A percentile compares a stretch with the other conserved stretches of the same genome.
phyloP scores from a whole-genome alignment of 2,113 vertebrate genomes.

The Eubucco bourcierii region DNA sequence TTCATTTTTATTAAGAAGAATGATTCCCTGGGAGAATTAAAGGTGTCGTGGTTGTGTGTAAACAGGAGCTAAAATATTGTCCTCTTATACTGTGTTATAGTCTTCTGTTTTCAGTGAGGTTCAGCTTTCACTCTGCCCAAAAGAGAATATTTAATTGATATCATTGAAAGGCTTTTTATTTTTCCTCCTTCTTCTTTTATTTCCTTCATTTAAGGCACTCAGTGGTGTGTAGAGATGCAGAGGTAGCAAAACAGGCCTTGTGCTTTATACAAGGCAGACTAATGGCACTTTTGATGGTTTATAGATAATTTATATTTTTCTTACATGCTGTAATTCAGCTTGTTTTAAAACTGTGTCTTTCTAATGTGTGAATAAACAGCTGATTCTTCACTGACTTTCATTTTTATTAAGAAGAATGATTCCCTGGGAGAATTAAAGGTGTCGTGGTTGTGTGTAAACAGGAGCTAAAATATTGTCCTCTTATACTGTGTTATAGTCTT shows the following conservation, averaged over 20 bases:
- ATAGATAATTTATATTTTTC: background rate
- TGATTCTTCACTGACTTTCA: slow-evolving; percentile 40
- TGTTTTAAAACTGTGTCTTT: background rate
- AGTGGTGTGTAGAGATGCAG: slow-evolving; percentile 58
- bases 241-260: slow-evolving; percentile 59
- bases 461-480: slow-evolving; percentile 53
- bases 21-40: slow-evolving; percentile 44
- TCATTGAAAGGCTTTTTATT: slow-evolving; percentile 24
- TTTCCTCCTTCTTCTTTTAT: rapidly evolving
- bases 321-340: background rate
- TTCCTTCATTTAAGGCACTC: slow-evolving; percentile 63
- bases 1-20: slow-evolving; percentile 64
- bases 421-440: slow-evolving; percentile 35
- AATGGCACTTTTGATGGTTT: slow-evolving; percentile 71
- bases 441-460: slow-evolving; percentile 51
- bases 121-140: slow-evolving; percentile 58
- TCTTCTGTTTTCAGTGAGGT: slow-evolving; percentile 28
- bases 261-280: slow-evolving; percentile 70
- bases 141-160: slow-evolving; percentile 74
- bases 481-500: slow-evolving; percentile 1
- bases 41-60: slow-evolving; percentile 33
- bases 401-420: slow-evolving; percentile 62
- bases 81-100: background rate
- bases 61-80: slow-evolving; percentile 64
- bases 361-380: slow-evolving; percentile 10